A percentile compares a stretch with the other conserved stretches of the same genome.
Conservation (phyloP, 2,888 invertebrate genomes). For the Elaeidobius kamerunicus region DNA sequence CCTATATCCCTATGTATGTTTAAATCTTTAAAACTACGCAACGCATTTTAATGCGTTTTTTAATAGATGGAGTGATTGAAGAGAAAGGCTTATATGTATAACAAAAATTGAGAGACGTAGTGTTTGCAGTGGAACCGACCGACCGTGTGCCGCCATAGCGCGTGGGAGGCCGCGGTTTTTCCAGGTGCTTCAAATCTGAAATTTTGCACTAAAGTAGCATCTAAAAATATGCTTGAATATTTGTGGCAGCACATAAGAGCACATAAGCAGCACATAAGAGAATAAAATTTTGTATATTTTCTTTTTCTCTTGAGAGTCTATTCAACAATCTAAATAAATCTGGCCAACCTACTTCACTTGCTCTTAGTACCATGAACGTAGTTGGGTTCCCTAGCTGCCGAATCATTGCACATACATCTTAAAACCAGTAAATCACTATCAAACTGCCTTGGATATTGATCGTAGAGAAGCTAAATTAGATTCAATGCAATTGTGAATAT, state of each 20-base stretch:
- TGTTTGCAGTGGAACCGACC: background rate
- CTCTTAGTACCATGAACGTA: background rate
- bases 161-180: too few species aligned
- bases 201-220: background rate
- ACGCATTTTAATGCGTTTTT: too few species aligned
- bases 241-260: background rate
- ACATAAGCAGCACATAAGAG: too few species aligned
- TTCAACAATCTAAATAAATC: background rate
- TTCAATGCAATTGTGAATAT: background rate
- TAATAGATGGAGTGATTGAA: too few species aligned
- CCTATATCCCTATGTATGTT: too few species aligned
- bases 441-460: background rate
- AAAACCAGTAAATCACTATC: background rate
- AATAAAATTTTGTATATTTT: too few species aligned
- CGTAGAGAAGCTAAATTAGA: background rate
- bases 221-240: background rate
- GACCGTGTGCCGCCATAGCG: too few species aligned
- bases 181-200: conserved; percentile 1
- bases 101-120: too few species aligned
- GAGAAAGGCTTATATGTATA: too few species aligned
- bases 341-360: background rate
- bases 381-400: background rate
- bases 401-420: background rate
- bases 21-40: too few species aligned
- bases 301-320: background rate